phyloP scores from a whole-genome alignment of 2,888 invertebrate genomes.

The Lepetodrilus schrolli region DNA sequence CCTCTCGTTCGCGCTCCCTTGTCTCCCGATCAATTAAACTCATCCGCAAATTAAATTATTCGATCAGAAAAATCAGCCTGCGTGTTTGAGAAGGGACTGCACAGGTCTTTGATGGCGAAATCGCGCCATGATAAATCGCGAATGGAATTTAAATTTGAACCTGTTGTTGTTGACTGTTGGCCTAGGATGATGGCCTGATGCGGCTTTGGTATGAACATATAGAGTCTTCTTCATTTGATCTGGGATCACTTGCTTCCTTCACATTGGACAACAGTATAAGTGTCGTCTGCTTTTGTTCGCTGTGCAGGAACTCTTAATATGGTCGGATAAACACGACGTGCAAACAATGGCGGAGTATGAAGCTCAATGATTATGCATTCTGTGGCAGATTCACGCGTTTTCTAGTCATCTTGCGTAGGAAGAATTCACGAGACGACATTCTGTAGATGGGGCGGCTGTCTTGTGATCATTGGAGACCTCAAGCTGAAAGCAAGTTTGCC shows the following conservation, averaged over 20 bases:
- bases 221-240: conserved; percentile 5
- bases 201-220: not conserved
- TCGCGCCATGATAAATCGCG: conserved; percentile 20
- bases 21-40: conserved; percentile 29
- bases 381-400: not conserved
- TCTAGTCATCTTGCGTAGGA: not conserved
- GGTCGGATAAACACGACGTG: not conserved
- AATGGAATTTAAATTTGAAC: conserved; percentile 33
- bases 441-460: too few species aligned
- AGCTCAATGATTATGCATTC: conserved; percentile 1
- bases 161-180: conserved; percentile 30
- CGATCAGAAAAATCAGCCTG: conserved; percentile 22
- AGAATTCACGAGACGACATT: not conserved
- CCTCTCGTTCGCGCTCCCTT: conserved; percentile 23
- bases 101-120: conserved; percentile 3
- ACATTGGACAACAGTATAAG: not conserved
- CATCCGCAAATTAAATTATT: conserved; percentile 31
- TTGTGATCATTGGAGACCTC: not conserved
- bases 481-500: not conserved
- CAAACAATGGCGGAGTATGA: not conserved
- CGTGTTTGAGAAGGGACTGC: conserved; percentile 15
- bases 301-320: conserved; percentile 3
- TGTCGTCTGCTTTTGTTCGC: not conserved
- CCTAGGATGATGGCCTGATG: not conserved
- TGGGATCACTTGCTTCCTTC: conserved; percentile 10